Evolutionary conservation across 2,888 invertebrate species (phyloP), one percentile per base, ranked within the genome.

Genomic region (Lymantria monacha): DNA sequence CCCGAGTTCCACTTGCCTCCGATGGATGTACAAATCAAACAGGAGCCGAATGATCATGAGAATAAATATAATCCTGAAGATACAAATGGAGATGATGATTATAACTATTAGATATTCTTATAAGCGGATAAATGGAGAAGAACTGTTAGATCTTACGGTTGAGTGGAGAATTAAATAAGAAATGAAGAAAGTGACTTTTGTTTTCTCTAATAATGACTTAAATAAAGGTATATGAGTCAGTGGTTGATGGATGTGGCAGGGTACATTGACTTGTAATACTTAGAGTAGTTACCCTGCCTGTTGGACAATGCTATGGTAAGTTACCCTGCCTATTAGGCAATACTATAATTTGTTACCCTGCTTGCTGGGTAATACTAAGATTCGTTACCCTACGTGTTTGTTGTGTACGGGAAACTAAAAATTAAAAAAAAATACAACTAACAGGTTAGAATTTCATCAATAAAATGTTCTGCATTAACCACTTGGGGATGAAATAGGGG

Each of bases 1-100:
- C 96, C 96, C 1, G 94, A 95, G 63, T 96, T 95, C 83, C 91
- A 92, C 49, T 83, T 93, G 55, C 89, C 93, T 15, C 93, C 93
- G 49, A 92, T 93, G 67, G 93, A 93, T 53, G 89, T 93, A 7
- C 93, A 93, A 55, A 93, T 95, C 64, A 95, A 95, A 70, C 94
- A 94, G 74, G 95, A 95, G 33, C 66, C 66, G 0, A 74, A 79
- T n/a, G 93, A 95, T 47, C 93, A 95, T 43, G 96, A 96, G 71
- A 93, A 94, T 68, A 96, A 96, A 70, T 95, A 95, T 78, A 92
- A 95, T 69, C 95, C 95, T 0, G 88, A 88, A 42, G 81, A 84
- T 12, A 80, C 83, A n/a, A 87, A 87, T 65, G 87, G 85, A 0
- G 85, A 86, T 31, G 85, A 86, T 30, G 76, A 84, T 31, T 83